These are phyloP conservation scores for Hemistola chrysoprasaria DNA, from an alignment of 2,888 invertebrate species.

Conservation along the genomic window DNA sequence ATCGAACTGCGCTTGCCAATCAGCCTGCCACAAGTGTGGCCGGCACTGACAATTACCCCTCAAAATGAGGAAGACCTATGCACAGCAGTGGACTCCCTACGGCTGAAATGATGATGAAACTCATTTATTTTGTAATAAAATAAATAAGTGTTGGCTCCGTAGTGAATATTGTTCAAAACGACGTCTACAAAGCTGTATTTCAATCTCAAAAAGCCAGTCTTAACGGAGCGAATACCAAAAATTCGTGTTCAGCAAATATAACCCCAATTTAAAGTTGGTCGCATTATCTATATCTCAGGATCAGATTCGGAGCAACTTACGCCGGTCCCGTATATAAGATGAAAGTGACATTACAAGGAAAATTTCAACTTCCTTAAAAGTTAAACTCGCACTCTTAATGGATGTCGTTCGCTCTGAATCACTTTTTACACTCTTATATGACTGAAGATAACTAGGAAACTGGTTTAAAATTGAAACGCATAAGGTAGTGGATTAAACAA, in stretches of 20 bases:
- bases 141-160: too few relatives aligned
- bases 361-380: conserved; percentile 56
- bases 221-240: conserved; percentile 19
- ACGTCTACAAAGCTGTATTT: too few relatives aligned
- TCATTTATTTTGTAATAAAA: too few relatives aligned
- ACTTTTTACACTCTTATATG: conserved; percentile 30
- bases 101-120: too few relatives aligned
- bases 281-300: conserved; percentile 45
- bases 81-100: too few relatives aligned
- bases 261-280: conserved; percentile 38
- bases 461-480: conserved; percentile 1
- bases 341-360: conserved; percentile 55
- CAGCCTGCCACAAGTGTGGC: too few relatives aligned
- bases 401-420: conserved; percentile 41
- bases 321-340: conserved; percentile 43
- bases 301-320: conserved; percentile 43
- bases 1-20: too few relatives aligned
- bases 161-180: too few relatives aligned
- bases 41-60: too few relatives aligned
- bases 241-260: conserved; percentile 15
- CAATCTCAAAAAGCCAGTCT: too few relatives aligned
- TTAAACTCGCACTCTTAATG: conserved; percentile 59
- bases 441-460: conserved; percentile 11
- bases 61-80: too few relatives aligned
- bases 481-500: too few relatives aligned